Evolutionary conservation across 2,113 vertebrate genomes (phyloP), one percentile per base, ranked within the genome.

Genomic region (Pogona vitticeps): DNA sequence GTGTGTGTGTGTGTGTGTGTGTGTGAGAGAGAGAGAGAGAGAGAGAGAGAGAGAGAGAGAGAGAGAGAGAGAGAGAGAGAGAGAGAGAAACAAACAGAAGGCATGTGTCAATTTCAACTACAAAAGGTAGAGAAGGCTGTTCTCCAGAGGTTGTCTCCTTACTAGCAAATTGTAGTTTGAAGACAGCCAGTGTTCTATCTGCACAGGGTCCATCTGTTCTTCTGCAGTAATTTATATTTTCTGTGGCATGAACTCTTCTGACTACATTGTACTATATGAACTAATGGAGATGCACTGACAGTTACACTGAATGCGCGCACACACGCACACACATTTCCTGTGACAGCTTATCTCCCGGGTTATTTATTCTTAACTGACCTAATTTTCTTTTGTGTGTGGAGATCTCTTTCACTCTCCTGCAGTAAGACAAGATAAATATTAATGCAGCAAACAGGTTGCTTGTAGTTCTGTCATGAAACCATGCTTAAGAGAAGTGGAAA

Each of bases 391-490:
- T 28, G 63, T 36, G 10, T 2, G 18, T 52, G 21, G 65, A 58
- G 36, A 81, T 20, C 59, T 59, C 17, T 9, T 15, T 46, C 38
- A 3, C 71, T 26, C 76, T 40, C 58, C 14, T 17, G 14, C 0
- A 1, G 80, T 1, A 63, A 31, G 71, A 13, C n/a, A 13, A 65
- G 3, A 72, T 86, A 42, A 40, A 6, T 31, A 75, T 12, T 36
- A 82, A 76, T 72, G 1, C 70, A 83, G 71, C 85, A 40, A 2
- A 40, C 28, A 31, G 56, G 42, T 40, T 65, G 18, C 38, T 77
- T 52, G 4, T 1, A 79, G 84, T 26, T 86, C 75, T 21, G 38
- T 76, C 67, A 33, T 17, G 87, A 86, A 89, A 65, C 15, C n/a
- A 67, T 75, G 23, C 9, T 90, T 20, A 72, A 28, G 63, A 75